A percentile compares a stretch with the other conserved stretches of the same genome.
Evolutionary conservation across 37 sponge, comb jelly and placozoan genomes (phyloP).

Genomic region (Beroe forskalii): DNA sequence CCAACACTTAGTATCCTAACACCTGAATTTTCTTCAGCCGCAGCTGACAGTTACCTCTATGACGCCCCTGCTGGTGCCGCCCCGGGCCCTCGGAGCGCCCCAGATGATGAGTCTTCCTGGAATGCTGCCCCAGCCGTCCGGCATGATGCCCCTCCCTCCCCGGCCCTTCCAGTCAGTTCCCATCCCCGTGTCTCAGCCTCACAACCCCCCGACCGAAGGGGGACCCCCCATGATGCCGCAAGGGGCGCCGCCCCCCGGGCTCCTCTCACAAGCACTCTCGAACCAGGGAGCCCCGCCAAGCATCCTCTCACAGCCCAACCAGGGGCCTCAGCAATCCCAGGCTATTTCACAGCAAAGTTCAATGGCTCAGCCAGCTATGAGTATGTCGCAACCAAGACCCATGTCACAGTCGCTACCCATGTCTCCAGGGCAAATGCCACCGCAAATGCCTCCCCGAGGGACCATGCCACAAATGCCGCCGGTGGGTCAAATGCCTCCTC

Average conservation of each 20-base stretch:
- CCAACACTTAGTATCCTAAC: too few species aligned
- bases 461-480: too few species aligned
- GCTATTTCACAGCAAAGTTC: background rate
- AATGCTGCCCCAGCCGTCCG: constrained; percentile 56
- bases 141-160: constrained; percentile 45
- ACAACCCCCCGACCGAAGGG: background rate
- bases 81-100: constrained; percentile 27
- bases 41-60: constrained; percentile 45
- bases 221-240: background rate
- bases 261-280: background rate
- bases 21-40: too few species aligned
- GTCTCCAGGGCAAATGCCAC: background rate
- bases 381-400: background rate
- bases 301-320: background rate
- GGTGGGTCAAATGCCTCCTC: too few species aligned
- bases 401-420: too few species aligned
- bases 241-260: background rate
- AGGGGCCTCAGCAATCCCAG: background rate
- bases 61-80: constrained; percentile 31
- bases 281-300: background rate
- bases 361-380: too few species aligned
- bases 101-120: constrained; percentile 43
- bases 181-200: background rate
- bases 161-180: constrained; percentile 2
- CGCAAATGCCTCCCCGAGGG: background rate